Conservation (phyloP, 2,113 vertebrate species). For the Hemicordylus capensis region DNA sequence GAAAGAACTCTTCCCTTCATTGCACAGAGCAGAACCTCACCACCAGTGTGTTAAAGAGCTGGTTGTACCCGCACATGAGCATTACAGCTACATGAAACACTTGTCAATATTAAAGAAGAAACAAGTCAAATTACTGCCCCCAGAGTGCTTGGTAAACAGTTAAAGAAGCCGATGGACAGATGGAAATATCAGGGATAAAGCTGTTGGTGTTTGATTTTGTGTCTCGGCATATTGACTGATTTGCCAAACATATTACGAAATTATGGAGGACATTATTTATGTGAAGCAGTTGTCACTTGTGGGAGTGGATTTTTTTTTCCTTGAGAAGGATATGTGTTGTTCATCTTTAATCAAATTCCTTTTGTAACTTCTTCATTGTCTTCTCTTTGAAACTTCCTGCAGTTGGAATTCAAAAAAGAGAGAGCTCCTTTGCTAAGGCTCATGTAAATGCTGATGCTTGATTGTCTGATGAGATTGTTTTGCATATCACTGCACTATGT, state of each 20-base stretch:
- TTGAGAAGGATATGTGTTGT: not conserved
- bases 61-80: too few species aligned
- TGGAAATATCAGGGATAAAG: too few species aligned
- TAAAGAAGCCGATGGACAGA: too few species aligned
- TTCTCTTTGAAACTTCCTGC: slow-evolving; percentile 12
- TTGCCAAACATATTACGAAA: not conserved
- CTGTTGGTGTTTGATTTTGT: too few species aligned
- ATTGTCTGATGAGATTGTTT: not conserved
- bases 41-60: too few species aligned
- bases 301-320: not conserved
- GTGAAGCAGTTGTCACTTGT: not conserved
- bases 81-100: too few species aligned
- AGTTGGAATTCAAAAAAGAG: slow-evolving; percentile 15
- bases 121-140: too few species aligned
- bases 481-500: not conserved
- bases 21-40: too few species aligned
- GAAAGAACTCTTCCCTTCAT: too few species aligned
- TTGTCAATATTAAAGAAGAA: too few species aligned
- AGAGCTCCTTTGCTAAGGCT: slow-evolving; percentile 11
- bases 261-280: not conserved
- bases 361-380: not conserved
- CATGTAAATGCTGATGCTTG: not conserved
- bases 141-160: too few species aligned
- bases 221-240: too few species aligned
- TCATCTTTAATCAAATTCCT: slow-evolving; percentile 20